A percentile compares a stretch with the other conserved stretches of the same genome.
Evolutionary conservation across 2,797 vertebrate species (phyloP).

Genomic region (Pelodytes ibericus): DNA sequence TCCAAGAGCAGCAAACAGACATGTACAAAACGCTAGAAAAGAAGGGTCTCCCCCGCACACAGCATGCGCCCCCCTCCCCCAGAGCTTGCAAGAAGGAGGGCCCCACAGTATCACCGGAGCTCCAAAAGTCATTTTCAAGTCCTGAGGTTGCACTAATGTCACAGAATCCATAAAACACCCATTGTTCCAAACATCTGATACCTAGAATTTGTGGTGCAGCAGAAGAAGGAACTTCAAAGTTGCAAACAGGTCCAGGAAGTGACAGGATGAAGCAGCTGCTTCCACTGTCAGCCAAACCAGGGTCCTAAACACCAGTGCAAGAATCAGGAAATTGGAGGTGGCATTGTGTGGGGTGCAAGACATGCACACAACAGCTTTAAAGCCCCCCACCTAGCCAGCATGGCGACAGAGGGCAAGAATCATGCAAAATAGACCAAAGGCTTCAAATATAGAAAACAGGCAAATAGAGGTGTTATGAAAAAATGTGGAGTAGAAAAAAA

Average conservation of each 20-base stretch:
- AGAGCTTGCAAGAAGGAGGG: constrained; percentile 43
- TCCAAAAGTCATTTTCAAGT: constrained; percentile 43
- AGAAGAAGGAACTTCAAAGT: constrained; percentile 19
- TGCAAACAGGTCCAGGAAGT: neutral
- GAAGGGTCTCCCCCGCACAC: constrained; percentile 48
- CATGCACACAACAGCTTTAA: constrained; percentile 27
- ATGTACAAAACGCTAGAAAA: constrained; percentile 56
- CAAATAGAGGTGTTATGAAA: constrained; percentile 22
- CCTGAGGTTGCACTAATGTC: constrained; percentile 42
- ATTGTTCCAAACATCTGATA: constrained; percentile 21
- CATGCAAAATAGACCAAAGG: constrained; percentile 54
- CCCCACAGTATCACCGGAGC: constrained; percentile 50
- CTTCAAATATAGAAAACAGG: constrained; percentile 39
- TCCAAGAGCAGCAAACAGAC: constrained; percentile 57
- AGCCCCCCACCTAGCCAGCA: constrained; percentile 16
- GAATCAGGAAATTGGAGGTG: constrained; percentile 77
- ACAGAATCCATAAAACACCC: constrained; percentile 38
- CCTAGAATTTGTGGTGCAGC: constrained; percentile 23
- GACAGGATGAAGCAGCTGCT: neutral
- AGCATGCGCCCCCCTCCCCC: constrained; percentile 39
- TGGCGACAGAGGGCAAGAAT: constrained; percentile 9
- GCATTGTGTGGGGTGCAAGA: constrained; percentile 21
- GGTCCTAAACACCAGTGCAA: constrained; percentile 73
- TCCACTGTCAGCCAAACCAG: fast-evolving
- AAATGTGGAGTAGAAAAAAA: neutral